These are phyloP conservation scores for Fragum fragum DNA, from an alignment of 2,888 invertebrate genomes.

Conservation along the genomic window DNA sequence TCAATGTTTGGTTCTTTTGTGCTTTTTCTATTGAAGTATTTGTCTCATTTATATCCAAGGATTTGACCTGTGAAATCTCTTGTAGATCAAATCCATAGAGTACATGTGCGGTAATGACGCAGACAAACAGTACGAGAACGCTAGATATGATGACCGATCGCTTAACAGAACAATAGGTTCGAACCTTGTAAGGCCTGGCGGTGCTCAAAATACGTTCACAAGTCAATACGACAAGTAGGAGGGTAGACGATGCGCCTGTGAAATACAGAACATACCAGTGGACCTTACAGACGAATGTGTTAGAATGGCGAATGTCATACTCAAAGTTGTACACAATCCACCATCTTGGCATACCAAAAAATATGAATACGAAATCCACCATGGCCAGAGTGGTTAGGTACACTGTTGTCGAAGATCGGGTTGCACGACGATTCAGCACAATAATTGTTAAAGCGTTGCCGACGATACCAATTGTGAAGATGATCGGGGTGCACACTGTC, in stretches of 20 bases:
- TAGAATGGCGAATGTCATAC: not conserved
- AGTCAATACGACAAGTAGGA: not conserved
- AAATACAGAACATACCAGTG: constrained; percentile 13
- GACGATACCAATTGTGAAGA: constrained; percentile 15
- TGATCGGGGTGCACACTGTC: constrained; percentile 21
- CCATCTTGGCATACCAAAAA: constrained; percentile 22
- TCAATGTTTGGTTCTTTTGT: not conserved
- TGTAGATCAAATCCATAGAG: constrained; percentile 19
- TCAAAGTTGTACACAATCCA: constrained; percentile 20
- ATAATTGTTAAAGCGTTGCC: constrained; percentile 18
- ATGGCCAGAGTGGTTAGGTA: constrained; percentile 15
- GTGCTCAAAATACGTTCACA: constrained; percentile 17
- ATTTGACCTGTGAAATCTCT: not conserved
- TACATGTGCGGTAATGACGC: not conserved
- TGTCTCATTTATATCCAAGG: not conserved
- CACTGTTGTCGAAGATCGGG: constrained; percentile 12
- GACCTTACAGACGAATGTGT: constrained; percentile 3
- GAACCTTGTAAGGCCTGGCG: constrained; percentile 22
- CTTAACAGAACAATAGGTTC: not conserved
- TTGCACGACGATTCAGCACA: constrained; percentile 1
- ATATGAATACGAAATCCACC: not conserved
- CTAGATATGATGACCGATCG: not conserved
- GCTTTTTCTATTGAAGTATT: not conserved
- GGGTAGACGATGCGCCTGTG: not conserved
- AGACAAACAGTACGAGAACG: not conserved